A percentile compares a stretch with the other conserved stretches of the same genome.
Conservation (phyloP, 2,888 invertebrate species). For the Clostera curtula region DNA sequence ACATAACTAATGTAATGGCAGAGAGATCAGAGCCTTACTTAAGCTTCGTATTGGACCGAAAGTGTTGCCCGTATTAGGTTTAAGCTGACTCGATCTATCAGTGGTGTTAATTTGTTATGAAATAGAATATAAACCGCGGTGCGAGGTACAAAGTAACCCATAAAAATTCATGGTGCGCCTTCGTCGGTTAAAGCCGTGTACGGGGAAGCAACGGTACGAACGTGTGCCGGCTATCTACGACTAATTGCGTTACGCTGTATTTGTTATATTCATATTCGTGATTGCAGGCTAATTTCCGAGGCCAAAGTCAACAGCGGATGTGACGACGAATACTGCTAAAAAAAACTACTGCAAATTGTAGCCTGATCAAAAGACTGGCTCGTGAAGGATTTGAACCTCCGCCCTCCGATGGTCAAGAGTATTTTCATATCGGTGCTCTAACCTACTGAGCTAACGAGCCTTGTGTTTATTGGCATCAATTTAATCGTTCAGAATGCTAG, state of each 20-base stretch:
- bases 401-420: conserved; percentile 25
- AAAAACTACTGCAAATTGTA: too few species aligned
- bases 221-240: conserved; percentile 22
- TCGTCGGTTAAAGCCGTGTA: conserved; percentile 27
- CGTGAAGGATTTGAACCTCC: conserved; percentile 35
- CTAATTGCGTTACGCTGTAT: conserved; percentile 19
- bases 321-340: too few species aligned
- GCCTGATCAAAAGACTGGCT: conserved; percentile 18
- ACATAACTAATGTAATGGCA: too few species aligned
- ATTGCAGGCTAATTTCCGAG: too few species aligned
- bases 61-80: too few species aligned
- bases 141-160: conserved; percentile 27
- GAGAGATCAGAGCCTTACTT: too few species aligned
- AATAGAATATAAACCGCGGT: conserved; percentile 23
- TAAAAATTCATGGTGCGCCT: conserved; percentile 44
- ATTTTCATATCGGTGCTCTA: conserved; percentile 25
- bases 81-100: too few species aligned
- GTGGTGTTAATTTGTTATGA: conserved; percentile 22
- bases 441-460: conserved; percentile 33
- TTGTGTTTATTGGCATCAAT: too few species aligned
- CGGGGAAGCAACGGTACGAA: conserved; percentile 44
- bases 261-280: too few species aligned
- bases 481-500: too few species aligned
- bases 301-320: too few species aligned
- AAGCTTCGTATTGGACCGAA: too few species aligned